Conservation (phyloP, 2,888 invertebrate species). For the Epinotia nisella region DNA sequence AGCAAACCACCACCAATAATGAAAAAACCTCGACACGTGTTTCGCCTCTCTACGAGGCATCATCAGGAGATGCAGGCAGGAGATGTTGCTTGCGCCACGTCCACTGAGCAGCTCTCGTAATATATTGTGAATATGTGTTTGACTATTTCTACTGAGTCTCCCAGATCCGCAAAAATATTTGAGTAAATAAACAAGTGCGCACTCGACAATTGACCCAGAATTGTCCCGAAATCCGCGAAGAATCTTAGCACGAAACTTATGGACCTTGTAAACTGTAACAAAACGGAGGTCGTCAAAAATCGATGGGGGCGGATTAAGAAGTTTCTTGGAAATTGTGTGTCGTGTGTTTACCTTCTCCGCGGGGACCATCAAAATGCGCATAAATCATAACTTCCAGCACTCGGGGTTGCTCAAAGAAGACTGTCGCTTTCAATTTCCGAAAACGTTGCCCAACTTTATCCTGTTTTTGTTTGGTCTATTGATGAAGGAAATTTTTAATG, state of each 20-base stretch:
- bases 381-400: constrained; percentile 71
- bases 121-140: too few relatives aligned
- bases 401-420: constrained; percentile 49
- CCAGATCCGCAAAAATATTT: background rate
- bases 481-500: constrained; percentile 48
- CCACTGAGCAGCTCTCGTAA: too few relatives aligned
- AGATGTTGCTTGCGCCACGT: too few relatives aligned
- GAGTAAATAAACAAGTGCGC: background rate
- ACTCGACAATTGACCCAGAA: background rate
- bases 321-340: constrained; percentile 53
- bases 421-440: constrained; percentile 61
- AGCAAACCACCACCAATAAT: too few relatives aligned
- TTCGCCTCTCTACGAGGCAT: too few relatives aligned
- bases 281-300: constrained; percentile 37
- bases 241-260: constrained; percentile 6
- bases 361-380: constrained; percentile 70
- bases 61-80: too few relatives aligned
- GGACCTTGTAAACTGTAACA: background rate
- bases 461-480: constrained; percentile 58
- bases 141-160: too few relatives aligned
- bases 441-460: constrained; percentile 56
- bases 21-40: too few relatives aligned
- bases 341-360: constrained; percentile 58
- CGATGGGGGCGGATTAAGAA: constrained; percentile 57
- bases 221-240: background rate